phyloP scores from a whole-genome alignment of 2,797 vertebrate genomes.

The Prunella strophiata region DNA sequence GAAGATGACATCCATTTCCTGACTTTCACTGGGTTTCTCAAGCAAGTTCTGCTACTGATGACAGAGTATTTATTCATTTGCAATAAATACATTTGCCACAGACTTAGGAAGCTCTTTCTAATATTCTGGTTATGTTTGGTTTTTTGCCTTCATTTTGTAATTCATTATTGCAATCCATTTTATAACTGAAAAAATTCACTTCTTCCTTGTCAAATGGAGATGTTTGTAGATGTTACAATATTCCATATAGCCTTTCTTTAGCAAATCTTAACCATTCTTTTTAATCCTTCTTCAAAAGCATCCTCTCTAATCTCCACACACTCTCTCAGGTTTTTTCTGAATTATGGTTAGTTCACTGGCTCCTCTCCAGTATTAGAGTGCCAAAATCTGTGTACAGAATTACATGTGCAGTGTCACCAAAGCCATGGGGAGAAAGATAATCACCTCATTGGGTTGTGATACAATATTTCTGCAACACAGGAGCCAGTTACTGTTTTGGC shows the following conservation, averaged over 20 bases:
- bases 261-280: neutral
- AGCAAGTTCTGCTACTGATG: neutral
- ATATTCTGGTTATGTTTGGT: neutral
- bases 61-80: neutral
- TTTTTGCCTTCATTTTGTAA: neutral
- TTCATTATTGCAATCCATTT: neutral
- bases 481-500: neutral
- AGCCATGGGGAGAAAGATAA: neutral
- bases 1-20: neutral
- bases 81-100: neutral
- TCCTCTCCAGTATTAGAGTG: neutral
- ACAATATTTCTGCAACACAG: neutral
- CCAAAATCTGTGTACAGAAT: neutral
- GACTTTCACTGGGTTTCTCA: neutral
- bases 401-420: neutral
- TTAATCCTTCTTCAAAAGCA: neutral
- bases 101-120: neutral
- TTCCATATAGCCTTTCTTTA: neutral
- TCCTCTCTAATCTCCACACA: neutral
- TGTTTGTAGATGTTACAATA: neutral
- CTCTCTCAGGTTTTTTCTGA: neutral
- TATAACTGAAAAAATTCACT: neutral
- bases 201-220: neutral
- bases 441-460: slow-evolving; percentile 2
- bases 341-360: neutral